These are phyloP conservation scores for Apamea monoglypha DNA, from an alignment of 2,888 invertebrate genomes.

Conservation along the genomic window DNA sequence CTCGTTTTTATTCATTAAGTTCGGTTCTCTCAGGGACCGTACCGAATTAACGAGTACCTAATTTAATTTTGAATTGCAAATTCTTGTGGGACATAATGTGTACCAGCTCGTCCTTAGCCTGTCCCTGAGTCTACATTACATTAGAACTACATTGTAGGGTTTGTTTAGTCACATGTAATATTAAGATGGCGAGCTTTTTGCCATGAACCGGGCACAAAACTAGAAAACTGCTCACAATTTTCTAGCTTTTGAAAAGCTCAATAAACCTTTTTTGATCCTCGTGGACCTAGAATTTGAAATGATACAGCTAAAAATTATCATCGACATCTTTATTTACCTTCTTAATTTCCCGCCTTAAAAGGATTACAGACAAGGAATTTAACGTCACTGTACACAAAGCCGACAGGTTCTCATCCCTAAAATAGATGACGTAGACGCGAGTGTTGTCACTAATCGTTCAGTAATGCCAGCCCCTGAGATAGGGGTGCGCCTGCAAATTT, in stretches of 20 bases:
- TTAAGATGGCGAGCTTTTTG: not conserved
- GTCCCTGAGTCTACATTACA: too few relatives aligned
- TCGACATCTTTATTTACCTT: not conserved
- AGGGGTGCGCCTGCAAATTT: constrained; percentile 60
- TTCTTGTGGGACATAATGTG: too few relatives aligned
- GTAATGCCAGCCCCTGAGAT: constrained; percentile 52
- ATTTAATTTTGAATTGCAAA: too few relatives aligned
- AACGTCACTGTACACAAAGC: constrained; percentile 10
- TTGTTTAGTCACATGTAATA: not conserved
- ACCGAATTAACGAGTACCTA: too few relatives aligned
- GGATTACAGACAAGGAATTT: constrained; percentile 3
- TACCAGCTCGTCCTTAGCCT: too few relatives aligned
- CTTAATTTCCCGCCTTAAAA: not conserved
- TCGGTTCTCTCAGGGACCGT: too few relatives aligned
- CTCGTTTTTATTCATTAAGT: too few relatives aligned
- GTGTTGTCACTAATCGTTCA: constrained; percentile 55
- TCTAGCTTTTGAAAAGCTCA: too few relatives aligned
- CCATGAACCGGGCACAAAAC: not conserved
- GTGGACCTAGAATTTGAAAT: not conserved
- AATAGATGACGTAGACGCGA: constrained; percentile 41
- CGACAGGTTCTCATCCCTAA: constrained; percentile 27
- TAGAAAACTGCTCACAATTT: not conserved
- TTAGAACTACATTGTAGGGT: too few relatives aligned
- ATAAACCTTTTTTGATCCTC: too few relatives aligned
- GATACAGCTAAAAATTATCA: not conserved